These are phyloP conservation scores for Tipula helvola DNA, from an alignment of 2,888 invertebrate species.

Conservation along the genomic window DNA sequence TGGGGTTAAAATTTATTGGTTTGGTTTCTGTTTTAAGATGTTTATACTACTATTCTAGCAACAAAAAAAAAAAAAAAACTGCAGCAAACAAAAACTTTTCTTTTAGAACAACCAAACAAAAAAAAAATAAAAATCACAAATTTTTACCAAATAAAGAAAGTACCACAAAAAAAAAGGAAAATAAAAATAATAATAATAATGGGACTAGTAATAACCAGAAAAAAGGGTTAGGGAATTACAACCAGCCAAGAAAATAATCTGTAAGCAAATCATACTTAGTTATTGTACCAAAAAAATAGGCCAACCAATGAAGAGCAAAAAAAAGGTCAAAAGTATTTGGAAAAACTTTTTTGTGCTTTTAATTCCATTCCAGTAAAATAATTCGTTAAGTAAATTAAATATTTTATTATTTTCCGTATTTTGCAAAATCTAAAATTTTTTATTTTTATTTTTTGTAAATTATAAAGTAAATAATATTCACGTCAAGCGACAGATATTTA, in stretches of 20 bases:
- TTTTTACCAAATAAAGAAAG: background rate
- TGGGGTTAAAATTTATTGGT: background rate
- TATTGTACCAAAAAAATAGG: background rate
- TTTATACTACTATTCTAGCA: background rate
- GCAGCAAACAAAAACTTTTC: background rate
- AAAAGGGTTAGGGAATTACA: background rate
- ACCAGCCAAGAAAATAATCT: background rate
- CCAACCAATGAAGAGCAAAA: background rate
- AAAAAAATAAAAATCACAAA: too few species aligned
- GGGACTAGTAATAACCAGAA: background rate
- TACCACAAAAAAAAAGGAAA: background rate
- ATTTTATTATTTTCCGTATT: background rate
- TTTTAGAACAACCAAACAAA: background rate
- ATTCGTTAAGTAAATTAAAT: background rate
- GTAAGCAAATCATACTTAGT: background rate
- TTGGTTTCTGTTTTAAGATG: background rate
- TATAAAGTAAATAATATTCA: too few species aligned
- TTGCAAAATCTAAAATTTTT: too few species aligned
- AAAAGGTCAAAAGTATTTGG: background rate
- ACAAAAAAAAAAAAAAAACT: background rate
- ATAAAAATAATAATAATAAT: background rate
- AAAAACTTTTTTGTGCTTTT: background rate
- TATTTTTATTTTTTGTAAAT: too few species aligned
- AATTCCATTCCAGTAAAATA: background rate
- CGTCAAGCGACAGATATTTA: background rate